phyloP scores from a whole-genome alignment of 1,140 invertebrate genomes.

The Orius laevigatus region DNA sequence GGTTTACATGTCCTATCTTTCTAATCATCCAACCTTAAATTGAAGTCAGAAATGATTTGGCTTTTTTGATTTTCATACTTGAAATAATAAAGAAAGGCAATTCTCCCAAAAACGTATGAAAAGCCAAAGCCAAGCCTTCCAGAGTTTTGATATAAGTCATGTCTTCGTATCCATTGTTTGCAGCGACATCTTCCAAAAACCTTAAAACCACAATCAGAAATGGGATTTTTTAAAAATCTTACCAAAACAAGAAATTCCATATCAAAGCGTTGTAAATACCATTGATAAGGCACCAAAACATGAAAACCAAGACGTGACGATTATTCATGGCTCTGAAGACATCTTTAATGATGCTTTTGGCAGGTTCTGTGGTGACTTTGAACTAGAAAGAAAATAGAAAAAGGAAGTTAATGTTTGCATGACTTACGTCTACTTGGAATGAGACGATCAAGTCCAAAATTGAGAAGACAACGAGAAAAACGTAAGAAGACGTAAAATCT shows the following conservation, averaged over 20 bases:
- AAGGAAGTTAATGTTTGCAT: not conserved
- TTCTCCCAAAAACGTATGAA: slow-evolving; percentile 33
- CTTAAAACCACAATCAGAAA: slow-evolving; percentile 14
- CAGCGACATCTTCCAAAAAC: slow-evolving; percentile 25
- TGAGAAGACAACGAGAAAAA: slow-evolving; percentile 22
- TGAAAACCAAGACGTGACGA: slow-evolving; percentile 15
- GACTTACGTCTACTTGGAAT: slow-evolving; percentile 3
- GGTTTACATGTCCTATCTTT: slow-evolving; percentile 30
- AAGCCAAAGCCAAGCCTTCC: slow-evolving; percentile 30
- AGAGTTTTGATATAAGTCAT: slow-evolving; percentile 26
- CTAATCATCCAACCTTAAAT: slow-evolving; percentile 29
- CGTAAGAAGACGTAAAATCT: slow-evolving; percentile 26
- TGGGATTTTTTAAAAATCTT: not conserved
- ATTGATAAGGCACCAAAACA: slow-evolving; percentile 5
- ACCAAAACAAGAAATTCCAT: slow-evolving; percentile 13
- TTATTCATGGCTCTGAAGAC: not conserved
- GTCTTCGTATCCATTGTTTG: slow-evolving; percentile 1
- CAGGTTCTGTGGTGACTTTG: not conserved
- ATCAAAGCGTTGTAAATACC: slow-evolving; percentile 5
- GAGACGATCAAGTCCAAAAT: slow-evolving; percentile 19
- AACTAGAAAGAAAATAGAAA: not conserved
- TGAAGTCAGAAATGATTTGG: too few species aligned
- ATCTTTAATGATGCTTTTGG: not conserved
- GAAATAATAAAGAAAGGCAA: slow-evolving; percentile 32
- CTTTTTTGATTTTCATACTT: slow-evolving; percentile 19